Evolutionary conservation across 2,113 vertebrate genomes (phyloP).

Genomic region (Falcunculus frontatus): DNA sequence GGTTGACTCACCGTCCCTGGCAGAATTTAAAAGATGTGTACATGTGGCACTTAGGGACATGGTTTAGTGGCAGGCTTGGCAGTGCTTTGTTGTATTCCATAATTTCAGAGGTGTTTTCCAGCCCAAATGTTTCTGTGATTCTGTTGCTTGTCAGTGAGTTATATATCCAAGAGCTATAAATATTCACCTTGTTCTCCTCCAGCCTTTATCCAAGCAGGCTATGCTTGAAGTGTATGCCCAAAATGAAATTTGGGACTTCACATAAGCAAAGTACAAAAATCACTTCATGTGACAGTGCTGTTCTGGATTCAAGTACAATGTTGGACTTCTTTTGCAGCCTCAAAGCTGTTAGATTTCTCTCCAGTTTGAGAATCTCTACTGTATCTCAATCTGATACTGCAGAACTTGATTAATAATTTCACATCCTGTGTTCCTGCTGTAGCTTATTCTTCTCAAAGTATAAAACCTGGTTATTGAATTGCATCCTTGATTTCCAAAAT

Average conservation of each 20-base stretch:
- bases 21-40: not conserved
- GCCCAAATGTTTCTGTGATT: not conserved
- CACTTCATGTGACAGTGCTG: not conserved
- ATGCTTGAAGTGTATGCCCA: not conserved
- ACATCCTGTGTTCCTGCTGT: not conserved
- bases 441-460: not conserved
- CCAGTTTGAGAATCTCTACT: not conserved
- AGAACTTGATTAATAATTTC: not conserved
- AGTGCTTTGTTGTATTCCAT: not conserved
- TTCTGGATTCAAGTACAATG: not conserved
- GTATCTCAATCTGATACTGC: not conserved
- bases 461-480: not conserved
- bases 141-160: not conserved
- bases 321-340: not conserved
- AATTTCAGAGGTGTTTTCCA: not conserved
- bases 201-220: not conserved
- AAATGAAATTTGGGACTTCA: not conserved
- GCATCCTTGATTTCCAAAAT: not conserved
- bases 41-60: not conserved
- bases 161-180: not conserved
- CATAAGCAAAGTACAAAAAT: not conserved
- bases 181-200: not conserved
- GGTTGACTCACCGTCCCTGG: too few relatives aligned
- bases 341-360: not conserved
- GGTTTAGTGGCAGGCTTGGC: not conserved